Conservation (phyloP, 1,140 invertebrate species). For the Phocides pigmalion region DNA sequence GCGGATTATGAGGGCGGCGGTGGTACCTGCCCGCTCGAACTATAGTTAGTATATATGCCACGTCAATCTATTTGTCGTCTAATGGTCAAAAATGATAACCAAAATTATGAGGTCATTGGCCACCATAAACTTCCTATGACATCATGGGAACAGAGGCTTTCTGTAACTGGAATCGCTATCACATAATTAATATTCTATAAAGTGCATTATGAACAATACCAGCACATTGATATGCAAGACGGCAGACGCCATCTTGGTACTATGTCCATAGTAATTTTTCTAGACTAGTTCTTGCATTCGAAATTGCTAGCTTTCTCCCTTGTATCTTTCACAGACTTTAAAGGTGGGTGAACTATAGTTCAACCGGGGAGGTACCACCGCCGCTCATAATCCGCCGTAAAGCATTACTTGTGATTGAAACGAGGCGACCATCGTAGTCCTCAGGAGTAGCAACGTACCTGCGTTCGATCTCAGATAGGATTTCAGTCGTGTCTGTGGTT, state of each 20-base stretch:
- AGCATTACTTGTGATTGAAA: too few relatives aligned
- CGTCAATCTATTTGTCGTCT: too few relatives aligned
- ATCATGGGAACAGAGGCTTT: constrained; percentile 33
- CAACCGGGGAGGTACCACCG: too few relatives aligned
- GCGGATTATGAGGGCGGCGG: too few relatives aligned
- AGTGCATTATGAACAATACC: constrained; percentile 24
- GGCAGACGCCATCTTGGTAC: constrained; percentile 12
- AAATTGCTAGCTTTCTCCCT: neutral
- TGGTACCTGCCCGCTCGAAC: too few relatives aligned
- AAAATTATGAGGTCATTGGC: neutral
- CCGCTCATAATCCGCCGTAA: too few relatives aligned
- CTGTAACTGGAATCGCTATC: constrained; percentile 31
- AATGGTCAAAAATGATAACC: neutral
- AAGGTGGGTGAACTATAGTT: neutral
- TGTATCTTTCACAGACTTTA: neutral
- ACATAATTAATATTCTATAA: constrained; percentile 32
- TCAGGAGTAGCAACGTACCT: too few relatives aligned
- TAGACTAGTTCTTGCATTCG: constrained; percentile 14
- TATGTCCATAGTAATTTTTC: constrained; percentile 12
- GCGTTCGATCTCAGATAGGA: too few relatives aligned
- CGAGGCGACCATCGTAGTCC: too few relatives aligned
- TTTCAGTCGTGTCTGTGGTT: too few relatives aligned
- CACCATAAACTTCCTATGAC: constrained; percentile 28
- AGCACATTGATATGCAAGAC: constrained; percentile 19
- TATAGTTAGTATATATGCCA: too few relatives aligned